Conservation (phyloP, 2,888 invertebrate species). For the Ectobius pallidus region DNA sequence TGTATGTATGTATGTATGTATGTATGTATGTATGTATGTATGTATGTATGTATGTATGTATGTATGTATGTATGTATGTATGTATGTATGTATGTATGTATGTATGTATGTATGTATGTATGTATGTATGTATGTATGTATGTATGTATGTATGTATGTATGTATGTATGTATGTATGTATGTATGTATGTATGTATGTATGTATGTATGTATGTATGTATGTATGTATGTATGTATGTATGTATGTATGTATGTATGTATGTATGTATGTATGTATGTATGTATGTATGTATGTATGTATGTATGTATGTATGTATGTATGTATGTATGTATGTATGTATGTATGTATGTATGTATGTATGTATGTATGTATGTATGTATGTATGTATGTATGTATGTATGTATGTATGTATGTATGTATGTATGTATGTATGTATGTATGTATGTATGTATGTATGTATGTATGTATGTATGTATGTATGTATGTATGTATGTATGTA, state of each 20-base stretch:
- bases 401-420: neutral
- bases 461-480: neutral
- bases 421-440: neutral
- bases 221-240: constrained; percentile 10
- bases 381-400: neutral
- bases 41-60: neutral
- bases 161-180: constrained; percentile 11
- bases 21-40: constrained; percentile 12
- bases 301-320: neutral
- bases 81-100: constrained; percentile 13
- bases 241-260: constrained; percentile 13
- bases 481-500: neutral
- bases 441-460: neutral
- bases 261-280: constrained; percentile 10
- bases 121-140: neutral
- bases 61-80: constrained; percentile 2
- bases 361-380: neutral
- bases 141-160: neutral
- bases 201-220: constrained; percentile 13
- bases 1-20: neutral
- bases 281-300: neutral
- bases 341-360: neutral
- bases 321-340: neutral
- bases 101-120: neutral
- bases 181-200: constrained; percentile 16